Evolutionary conservation across 2,888 invertebrate genomes (phyloP).

Genomic region (Thecophora atra): DNA sequence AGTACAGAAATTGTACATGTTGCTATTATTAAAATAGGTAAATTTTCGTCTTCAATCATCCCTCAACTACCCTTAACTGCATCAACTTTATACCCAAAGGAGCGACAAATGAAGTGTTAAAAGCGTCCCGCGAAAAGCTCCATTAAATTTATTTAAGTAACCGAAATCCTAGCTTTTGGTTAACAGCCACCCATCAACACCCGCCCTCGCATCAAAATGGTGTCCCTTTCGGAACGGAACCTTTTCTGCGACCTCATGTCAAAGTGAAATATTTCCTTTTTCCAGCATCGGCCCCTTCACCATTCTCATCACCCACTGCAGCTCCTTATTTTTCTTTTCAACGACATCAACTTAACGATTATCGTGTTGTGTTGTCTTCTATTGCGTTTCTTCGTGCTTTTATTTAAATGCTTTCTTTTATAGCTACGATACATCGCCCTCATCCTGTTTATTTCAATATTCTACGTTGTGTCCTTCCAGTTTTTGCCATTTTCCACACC

Average conservation of each 20-base stretch:
- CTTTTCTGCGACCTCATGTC: no score
- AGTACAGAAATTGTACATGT: no score
- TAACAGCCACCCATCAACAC: not conserved
- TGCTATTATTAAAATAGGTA: no score
- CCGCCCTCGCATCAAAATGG: not conserved
- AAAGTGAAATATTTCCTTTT: no score
- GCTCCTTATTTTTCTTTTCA: no score
- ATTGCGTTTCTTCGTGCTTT: no score
- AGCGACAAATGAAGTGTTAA: not conserved
- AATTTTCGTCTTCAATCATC: no score
- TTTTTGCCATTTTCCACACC: not conserved
- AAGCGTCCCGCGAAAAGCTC: not conserved
- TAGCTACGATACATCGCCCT: not conserved
- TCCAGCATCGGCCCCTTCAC: no score
- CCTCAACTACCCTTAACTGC: not conserved
- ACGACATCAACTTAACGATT: no score
- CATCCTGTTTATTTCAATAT: not conserved
- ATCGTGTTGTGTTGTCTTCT: no score
- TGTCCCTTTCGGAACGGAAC: no score
- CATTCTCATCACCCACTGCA: no score
- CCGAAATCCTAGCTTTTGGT: slow-evolving; percentile 2
- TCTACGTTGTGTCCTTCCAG: not conserved
- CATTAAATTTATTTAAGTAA: slow-evolving; percentile 15
- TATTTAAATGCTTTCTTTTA: not conserved
- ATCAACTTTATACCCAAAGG: not conserved